Evolutionary conservation across 2,113 vertebrate species (phyloP).

Genomic region (Chiloscyllium plagiosum): DNA sequence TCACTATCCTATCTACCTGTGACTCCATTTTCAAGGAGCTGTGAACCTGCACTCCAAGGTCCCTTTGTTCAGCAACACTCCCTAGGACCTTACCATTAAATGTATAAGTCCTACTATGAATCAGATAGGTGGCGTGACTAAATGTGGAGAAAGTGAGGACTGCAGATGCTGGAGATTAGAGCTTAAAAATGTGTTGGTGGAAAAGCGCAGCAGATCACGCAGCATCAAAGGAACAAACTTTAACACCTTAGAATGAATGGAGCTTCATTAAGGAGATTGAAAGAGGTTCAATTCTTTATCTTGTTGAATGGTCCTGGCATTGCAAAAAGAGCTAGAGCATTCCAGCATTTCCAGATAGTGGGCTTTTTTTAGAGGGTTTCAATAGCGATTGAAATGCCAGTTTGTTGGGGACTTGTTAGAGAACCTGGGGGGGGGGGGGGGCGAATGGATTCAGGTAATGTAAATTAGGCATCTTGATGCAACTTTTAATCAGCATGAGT

Average conservation of each 20-base stretch:
- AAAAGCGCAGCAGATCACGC: too few relatives aligned
- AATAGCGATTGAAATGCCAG: neutral
- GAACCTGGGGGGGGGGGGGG: neutral
- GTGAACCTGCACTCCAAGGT: too few relatives aligned
- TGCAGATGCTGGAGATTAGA: too few relatives aligned
- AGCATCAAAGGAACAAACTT: neutral
- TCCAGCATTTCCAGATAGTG: neutral
- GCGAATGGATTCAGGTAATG: neutral
- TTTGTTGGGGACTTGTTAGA: neutral
- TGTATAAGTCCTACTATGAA: too few relatives aligned
- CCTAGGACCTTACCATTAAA: too few relatives aligned
- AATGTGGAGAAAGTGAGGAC: too few relatives aligned
- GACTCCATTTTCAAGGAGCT: too few relatives aligned
- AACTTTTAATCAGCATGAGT: neutral
- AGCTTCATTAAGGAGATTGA: neutral
- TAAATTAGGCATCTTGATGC: neutral
- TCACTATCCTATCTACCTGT: too few relatives aligned
- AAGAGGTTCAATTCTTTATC: neutral
- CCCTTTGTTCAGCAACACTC: too few relatives aligned
- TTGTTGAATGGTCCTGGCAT: neutral
- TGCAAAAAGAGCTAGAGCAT: neutral
- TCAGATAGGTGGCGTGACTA: too few relatives aligned
- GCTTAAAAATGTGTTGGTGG: too few relatives aligned
- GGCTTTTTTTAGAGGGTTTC: neutral
- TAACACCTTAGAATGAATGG: neutral